Evolutionary conservation across 2,888 invertebrate species (phyloP).

Genomic region (Agrilus cyanescens): DNA sequence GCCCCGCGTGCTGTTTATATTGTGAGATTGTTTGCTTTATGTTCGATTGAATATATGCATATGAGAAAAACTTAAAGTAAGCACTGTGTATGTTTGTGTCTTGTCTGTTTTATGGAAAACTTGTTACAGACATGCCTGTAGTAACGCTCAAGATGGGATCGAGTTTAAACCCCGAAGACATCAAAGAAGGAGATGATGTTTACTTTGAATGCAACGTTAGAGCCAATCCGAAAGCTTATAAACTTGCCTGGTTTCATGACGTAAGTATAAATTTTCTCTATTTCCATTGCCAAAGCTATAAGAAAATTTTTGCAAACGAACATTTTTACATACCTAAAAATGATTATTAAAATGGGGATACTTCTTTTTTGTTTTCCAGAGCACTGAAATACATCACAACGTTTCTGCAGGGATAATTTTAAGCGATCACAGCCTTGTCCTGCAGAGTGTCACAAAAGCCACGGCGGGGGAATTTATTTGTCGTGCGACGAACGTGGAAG

Average conservation of each 20-base stretch:
- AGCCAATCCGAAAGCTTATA: slow-evolving; percentile 74
- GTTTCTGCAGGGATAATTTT: slow-evolving; percentile 69
- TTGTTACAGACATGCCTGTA: slow-evolving; percentile 60
- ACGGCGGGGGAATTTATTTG: slow-evolving; percentile 84
- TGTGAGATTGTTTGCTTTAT: too few species aligned
- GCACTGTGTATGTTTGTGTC: background rate
- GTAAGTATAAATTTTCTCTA: slow-evolving; percentile 45
- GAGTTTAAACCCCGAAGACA: slow-evolving; percentile 72
- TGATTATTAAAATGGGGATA: too few species aligned
- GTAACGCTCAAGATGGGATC: slow-evolving; percentile 75
- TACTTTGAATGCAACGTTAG: slow-evolving; percentile 79
- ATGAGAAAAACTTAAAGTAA: background rate
- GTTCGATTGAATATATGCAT: too few species aligned
- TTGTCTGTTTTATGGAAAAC: background rate
- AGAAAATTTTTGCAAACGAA: background rate
- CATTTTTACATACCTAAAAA: too few species aligned
- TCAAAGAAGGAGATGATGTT: slow-evolving; percentile 82
- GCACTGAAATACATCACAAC: slow-evolving; percentile 72
- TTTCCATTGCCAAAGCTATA: too few species aligned
- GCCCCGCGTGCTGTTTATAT: too few species aligned
- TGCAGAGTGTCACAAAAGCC: slow-evolving; percentile 69
- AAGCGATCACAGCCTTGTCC: slow-evolving; percentile 75
- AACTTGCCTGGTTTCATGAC: slow-evolving; percentile 78
- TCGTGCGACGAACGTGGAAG: slow-evolving; percentile 74
- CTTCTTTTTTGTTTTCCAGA: slow-evolving; percentile 39